phyloP scores from a whole-genome alignment of 2,888 invertebrate species.

The Gandaritis pyraliata region DNA sequence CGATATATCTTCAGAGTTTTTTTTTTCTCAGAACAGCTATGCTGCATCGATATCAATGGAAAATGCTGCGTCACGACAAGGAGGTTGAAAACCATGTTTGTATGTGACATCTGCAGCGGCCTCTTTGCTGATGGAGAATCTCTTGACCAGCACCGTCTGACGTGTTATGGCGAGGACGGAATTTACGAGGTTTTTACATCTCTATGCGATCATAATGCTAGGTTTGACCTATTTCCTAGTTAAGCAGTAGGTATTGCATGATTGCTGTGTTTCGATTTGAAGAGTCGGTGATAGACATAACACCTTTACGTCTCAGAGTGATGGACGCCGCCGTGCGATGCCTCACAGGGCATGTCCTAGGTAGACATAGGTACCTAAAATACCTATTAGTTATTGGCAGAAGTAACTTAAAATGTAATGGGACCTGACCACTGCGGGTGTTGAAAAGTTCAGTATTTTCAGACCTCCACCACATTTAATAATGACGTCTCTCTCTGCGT shows the following conservation, averaged over 20 bases:
- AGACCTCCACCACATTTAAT: conserved; percentile 18
- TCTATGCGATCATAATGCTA: no score
- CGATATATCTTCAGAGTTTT: neutral
- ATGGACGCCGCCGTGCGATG: no score
- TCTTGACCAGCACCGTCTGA: conserved; percentile 64
- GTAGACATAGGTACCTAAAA: no score
- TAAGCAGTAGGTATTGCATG: no score
- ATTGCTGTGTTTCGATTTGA: no score
- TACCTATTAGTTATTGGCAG: no score
- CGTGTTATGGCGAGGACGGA: conserved; percentile 58
- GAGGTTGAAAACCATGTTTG: conserved; percentile 71
- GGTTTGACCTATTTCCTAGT: no score
- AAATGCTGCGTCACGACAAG: conserved; percentile 59
- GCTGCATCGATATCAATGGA: conserved; percentile 64
- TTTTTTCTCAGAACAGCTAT: conserved; percentile 64
- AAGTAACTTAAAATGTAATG: no score
- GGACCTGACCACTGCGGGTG: no score
- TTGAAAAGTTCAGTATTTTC: conserved; percentile 2
- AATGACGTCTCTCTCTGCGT: conserved; percentile 22
- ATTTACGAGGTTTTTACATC: conserved; percentile 39
- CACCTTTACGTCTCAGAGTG: no score
- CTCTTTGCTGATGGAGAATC: conserved; percentile 72
- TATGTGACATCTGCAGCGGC: conserved; percentile 73
- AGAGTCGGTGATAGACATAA: no score
- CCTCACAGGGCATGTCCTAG: no score